Evolutionary conservation across 2,797 vertebrate species (phyloP).

Genomic region (Acridotheres tristis): DNA sequence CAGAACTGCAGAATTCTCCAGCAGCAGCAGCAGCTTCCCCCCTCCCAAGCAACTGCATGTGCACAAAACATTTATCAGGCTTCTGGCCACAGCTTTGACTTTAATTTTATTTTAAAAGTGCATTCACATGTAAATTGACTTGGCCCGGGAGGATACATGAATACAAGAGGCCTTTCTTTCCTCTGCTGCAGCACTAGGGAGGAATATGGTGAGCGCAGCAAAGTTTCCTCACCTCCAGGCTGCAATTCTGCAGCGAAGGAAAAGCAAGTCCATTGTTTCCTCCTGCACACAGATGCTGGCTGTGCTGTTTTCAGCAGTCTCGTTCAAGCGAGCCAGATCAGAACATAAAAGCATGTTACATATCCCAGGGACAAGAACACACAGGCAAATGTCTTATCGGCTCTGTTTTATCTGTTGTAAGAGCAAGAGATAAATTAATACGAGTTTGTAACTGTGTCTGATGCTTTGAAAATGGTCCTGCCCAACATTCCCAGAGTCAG

Average conservation of each 20-base stretch:
- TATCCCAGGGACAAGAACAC: not conserved
- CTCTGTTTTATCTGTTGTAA: not conserved
- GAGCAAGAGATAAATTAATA: not conserved
- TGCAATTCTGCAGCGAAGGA: slow-evolving; percentile 16
- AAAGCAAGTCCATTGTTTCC: slow-evolving; percentile 39
- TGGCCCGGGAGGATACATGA: not conserved
- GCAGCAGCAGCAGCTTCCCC: not conserved
- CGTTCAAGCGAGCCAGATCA: not conserved
- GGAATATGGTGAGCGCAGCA: slow-evolving; percentile 34
- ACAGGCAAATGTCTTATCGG: not conserved
- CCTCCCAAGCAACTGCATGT: not conserved
- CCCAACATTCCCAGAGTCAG: not conserved
- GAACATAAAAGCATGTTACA: slow-evolving; percentile 18
- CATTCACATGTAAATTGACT: slow-evolving; percentile 51
- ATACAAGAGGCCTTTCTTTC: slow-evolving; percentile 43
- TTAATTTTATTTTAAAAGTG: slow-evolving; percentile 58
- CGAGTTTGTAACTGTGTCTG: not conserved
- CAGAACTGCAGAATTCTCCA: not conserved
- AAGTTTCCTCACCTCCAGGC: slow-evolving; percentile 54
- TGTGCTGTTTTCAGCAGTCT: slow-evolving; percentile 37
- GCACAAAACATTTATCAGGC: slow-evolving; percentile 16
- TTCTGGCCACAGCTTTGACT: slow-evolving; percentile 44
- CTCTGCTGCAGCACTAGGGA: not conserved
- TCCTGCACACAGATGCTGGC: slow-evolving; percentile 36
- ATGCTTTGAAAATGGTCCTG: not conserved